Evolutionary conservation across 2,888 invertebrate species (phyloP), one percentile per base, ranked within the genome.

Genomic region (Horisme vitalbata): DNA sequence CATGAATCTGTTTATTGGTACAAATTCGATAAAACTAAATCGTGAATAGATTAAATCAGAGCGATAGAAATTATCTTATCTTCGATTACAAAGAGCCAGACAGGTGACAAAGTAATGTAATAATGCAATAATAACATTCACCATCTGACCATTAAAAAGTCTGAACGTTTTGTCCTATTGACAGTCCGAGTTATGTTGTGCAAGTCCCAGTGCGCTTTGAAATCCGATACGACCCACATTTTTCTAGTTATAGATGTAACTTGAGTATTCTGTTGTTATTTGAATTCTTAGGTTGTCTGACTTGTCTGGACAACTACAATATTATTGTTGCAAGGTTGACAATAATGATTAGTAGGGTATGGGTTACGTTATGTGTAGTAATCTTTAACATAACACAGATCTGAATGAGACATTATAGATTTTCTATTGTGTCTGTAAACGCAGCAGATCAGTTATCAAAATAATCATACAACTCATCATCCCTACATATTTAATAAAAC

Each of bases 181-280:
- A 56, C 68, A 60, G 61, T 57, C 54, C 45, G 56, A 59, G 43
- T 52, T 57, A 59, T 53, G 69, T 78, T 75, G 71, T 78, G 80
- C 73, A 77, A 76, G 71, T 75, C 70, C 68, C 70, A 66, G 71
- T 68, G 71, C 69, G 65, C 79, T 79, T 81, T 83, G 84, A 79
- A 81, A 83, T 81, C 70, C 65, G 76, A 84, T 67, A 66, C 80
- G 79, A 71, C 77, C 78, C 68, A 80, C 83, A 83, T 85, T 81
- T 79, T 83, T 81, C 78, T 76, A 74, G 78, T 69, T 68, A 76
- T 73, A 71, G 63, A 67, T 65, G 80, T 81, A 81, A 83, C 75
- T 67, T 72, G 79, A 83, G 69, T 63, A 65, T 67, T 69, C 61
- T 75, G 67, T 68, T 75, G 62, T 74, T 69, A 61, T 43, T 48